Conservation (phyloP, 2,888 invertebrate species). For the Eucriotettix oculatus region DNA sequence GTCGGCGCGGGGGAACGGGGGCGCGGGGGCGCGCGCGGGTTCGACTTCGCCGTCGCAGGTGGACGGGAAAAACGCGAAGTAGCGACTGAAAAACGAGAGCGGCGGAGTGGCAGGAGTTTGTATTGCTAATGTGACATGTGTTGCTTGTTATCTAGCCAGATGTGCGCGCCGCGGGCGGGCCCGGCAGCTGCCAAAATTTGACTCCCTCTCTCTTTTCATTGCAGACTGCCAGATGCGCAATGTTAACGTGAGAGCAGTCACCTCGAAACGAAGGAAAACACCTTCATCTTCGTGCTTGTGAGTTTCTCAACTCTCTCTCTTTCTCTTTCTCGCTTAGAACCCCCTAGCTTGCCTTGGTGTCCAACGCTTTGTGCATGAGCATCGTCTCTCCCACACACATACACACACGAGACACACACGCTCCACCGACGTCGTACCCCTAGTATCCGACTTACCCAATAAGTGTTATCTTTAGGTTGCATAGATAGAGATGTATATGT, state of each 20-base stretch:
- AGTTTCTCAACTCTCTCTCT: conserved; percentile 29
- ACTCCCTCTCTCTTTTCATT: conserved; percentile 48
- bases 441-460: neutral
- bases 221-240: conserved; percentile 60
- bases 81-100: too few relatives aligned
- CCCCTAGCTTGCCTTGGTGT: conserved; percentile 14
- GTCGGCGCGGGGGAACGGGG: too few relatives aligned
- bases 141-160: too few relatives aligned
- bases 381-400: neutral
- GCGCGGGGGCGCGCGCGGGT: too few relatives aligned
- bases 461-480: neutral
- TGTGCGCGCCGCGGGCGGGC: too few relatives aligned
- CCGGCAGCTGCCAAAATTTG: conserved; percentile 18
- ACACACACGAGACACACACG: too few relatives aligned
- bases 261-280: conserved; percentile 48
- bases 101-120: too few relatives aligned
- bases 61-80: too few relatives aligned
- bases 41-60: too few relatives aligned
- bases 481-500: neutral
- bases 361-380: conserved; percentile 15
- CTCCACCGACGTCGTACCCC: neutral
- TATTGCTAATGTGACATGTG: too few relatives aligned
- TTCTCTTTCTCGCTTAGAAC: conserved; percentile 19
- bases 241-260: conserved; percentile 56
- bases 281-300: conserved; percentile 50